Percentiles rank a stretch among this genome's conserved stretches.
These are phyloP conservation scores for Platysteira castanea DNA, from an alignment of 2,113 vertebrate genomes.

Conservation along the genomic window DNA sequence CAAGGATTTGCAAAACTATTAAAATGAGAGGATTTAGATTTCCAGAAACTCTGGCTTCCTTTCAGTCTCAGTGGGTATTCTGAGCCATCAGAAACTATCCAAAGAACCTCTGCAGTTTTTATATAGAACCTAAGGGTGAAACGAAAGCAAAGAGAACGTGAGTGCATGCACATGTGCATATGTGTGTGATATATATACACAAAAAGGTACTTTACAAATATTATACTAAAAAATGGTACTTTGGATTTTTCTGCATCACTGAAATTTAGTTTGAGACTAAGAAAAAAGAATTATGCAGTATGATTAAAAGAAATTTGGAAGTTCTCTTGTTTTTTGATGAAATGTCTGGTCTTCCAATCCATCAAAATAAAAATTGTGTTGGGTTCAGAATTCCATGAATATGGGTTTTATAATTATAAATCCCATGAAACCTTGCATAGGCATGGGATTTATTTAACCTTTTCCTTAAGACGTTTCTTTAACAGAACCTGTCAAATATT, in stretches of 20 bases:
- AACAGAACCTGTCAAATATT: background rate
- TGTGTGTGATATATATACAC: background rate
- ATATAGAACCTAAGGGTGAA: background rate
- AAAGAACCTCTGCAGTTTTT: slow-evolving; percentile 47
- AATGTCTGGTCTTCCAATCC: background rate
- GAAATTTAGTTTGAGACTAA: background rate
- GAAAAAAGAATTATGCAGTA: background rate
- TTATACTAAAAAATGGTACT: background rate
- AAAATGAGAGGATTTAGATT: slow-evolving; percentile 73
- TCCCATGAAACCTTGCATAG: background rate
- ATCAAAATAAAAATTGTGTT: background rate
- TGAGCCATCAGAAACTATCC: slow-evolving; percentile 57
- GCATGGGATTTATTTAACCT: background rate
- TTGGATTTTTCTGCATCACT: background rate
- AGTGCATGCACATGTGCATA: background rate
- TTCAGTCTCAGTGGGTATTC: slow-evolving; percentile 57
- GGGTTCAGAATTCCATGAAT: background rate
- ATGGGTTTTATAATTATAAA: background rate
- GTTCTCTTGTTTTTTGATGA: background rate
- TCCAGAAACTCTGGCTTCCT: slow-evolving; percentile 74
- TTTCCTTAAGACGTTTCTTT: background rate
- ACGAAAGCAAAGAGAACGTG: background rate
- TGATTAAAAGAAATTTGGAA: background rate
- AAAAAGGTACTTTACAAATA: background rate
- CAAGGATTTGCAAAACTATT: slow-evolving; percentile 79